Evolutionary conservation across 2,888 invertebrate genomes (phyloP), one percentile per base, ranked within the genome.

Genomic region (Toxonevra muliebris): DNA sequence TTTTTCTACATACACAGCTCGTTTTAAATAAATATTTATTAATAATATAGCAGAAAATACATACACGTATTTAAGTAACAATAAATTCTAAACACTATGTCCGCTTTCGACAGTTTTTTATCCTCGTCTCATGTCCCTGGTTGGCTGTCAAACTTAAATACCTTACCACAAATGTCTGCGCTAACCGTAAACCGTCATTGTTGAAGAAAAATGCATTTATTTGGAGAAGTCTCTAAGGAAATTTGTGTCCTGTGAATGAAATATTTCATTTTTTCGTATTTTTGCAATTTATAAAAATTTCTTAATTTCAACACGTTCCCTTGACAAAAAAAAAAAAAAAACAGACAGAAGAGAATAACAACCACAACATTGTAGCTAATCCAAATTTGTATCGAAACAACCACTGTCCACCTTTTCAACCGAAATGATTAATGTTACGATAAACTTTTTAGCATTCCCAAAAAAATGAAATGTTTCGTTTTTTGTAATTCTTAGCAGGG

Each of bases 281-380:
- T 73, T 69, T 70, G 66, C 63, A 70, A 72, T 71, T 73, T 70
- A 73, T 65, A 69, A 70, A 72, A 72, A 73, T 68, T 68, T 70
- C 70, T 62, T 71, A 70, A 72, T 71, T 72, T 74, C 72, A 71
- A 72, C 74, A 72, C 73, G 72, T 72, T 69, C 58, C 59, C 66
- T 19, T 30, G 30, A 30, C 30, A 30, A 30, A 30, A 30, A 30
- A 30, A 30, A 30, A 30, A 30, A 30, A 30, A 30, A 30, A 2
- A 30, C 3, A 30, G n/a, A 30, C 7, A 30, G 30, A 30, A 30
- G 2, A 30, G 30, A 30, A 30, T 7, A 30, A 30, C 30, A 30
- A 30, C 30, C 30, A 4, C 54, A 54, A 54, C 42, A 59, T 15
- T 43, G 17, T 2, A 55, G 68, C 64, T 68, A 64, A 68, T 64